Base-by-base conservation (phyloP, 2,113 vertebrate genomes). In the Neopipo cinnamomea region DNA sequence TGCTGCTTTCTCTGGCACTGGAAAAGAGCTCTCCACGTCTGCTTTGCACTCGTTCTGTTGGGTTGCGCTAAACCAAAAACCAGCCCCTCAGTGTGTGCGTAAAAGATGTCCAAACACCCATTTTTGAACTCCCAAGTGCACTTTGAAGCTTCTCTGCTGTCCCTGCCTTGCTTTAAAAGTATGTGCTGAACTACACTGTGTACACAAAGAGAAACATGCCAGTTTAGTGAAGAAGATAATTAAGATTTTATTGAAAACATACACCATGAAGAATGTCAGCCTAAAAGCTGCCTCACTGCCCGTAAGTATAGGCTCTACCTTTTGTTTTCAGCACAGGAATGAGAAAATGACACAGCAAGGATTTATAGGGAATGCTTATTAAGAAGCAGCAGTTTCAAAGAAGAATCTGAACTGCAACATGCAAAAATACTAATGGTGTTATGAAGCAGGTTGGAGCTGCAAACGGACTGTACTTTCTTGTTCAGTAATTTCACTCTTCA, bases 241-340 rank as follows among this genome's bases (percentile, higher is more conserved):
- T 88, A 86, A 93, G 63, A 75, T 78, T 86, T 93, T 91, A 86
- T 91, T 91, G 66, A 92, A 96, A 95, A 88, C 82, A 75, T 63
- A 65, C 23, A 83, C 35, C 42, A 59, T 52, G 35, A 84, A 74
- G 65, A 91, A 77, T 16, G 42, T 39, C 63, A 58, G 23, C 55
- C 37, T 55, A 44, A 86, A 80, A 70, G 17, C 63, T 83, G 31
- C 55, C 50, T 86, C 33, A 6, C 25, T 3, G 1, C n/a, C 19
- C 0, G 0, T 50, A 86, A 83, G 24, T 55, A 41, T 39, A 42
- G 47, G 39, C 63, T 92, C 24, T 77, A 82, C 67, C 82, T 96
- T 82, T 71, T 73, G 42, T 75, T 88, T 85, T 55, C 50, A 70
- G 46, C 67, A 83, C 53, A 88, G 53, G 72, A 95, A 83, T 1